Evolutionary conservation across 2,113 vertebrate genomes (phyloP).

Genomic region (Chloroceryle aenea): DNA sequence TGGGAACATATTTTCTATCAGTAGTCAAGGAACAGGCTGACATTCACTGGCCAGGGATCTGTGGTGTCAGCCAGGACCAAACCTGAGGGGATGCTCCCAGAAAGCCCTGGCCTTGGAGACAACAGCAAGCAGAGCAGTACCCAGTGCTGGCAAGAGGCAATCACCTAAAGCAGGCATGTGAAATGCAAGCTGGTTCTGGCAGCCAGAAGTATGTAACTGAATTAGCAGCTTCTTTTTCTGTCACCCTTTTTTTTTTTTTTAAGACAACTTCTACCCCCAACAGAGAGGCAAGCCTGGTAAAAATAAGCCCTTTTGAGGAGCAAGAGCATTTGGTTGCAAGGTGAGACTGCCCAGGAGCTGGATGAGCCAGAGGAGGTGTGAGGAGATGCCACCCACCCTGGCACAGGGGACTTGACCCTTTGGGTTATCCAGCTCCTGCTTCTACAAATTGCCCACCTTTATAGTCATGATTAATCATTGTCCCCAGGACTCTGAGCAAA

Average conservation of each 20-base stretch:
- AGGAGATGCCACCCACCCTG: not conserved
- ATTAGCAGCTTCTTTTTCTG: not conserved
- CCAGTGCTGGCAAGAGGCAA: not conserved
- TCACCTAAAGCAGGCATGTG: not conserved
- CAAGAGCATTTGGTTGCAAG: not conserved
- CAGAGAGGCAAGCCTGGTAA: not conserved
- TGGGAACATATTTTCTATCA: not conserved
- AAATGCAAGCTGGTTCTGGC: not conserved
- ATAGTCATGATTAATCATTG: accelerated
- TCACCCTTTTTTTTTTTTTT: not conserved
- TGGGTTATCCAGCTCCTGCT: not conserved
- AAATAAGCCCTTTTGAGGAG: not conserved
- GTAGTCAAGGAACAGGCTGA: not conserved
- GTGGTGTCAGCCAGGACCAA: not conserved
- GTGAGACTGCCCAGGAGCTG: not conserved
- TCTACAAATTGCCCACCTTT: not conserved
- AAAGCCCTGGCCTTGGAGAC: accelerated
- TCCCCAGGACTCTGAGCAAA: not conserved
- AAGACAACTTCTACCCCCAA: not conserved
- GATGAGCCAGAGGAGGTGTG: not conserved
- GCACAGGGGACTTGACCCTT: accelerated
- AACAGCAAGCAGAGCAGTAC: not conserved
- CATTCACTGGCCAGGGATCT: not conserved
- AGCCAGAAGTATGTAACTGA: not conserved
- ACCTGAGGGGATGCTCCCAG: not conserved